phyloP scores from a whole-genome alignment of 2,113 vertebrate species.

The Perca schrenkii region DNA sequence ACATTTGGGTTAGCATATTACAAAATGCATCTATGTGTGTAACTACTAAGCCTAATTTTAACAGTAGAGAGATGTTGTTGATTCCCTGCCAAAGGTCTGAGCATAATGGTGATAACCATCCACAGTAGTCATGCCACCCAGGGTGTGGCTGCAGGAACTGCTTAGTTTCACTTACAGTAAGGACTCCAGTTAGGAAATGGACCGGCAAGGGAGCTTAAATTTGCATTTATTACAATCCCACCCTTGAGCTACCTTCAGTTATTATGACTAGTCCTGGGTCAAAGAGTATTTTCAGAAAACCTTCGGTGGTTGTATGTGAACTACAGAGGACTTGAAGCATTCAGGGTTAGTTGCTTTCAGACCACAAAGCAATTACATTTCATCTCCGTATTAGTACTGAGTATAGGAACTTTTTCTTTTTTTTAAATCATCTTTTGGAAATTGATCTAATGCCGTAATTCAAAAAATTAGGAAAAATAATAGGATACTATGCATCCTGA shows the following conservation, averaged over 20 bases:
- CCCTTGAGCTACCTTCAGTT: not conserved
- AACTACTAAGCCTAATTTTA: slow-evolving; percentile 28
- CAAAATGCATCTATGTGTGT: slow-evolving; percentile 12
- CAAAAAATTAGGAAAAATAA: too few species aligned
- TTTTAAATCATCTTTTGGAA: too few species aligned
- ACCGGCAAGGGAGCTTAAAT: slow-evolving; percentile 1
- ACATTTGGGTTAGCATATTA: slow-evolving; percentile 7
- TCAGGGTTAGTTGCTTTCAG: not conserved
- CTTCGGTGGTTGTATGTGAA: not conserved
- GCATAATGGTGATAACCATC: slow-evolving; percentile 59
- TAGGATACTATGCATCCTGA: too few species aligned
- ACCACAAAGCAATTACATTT: not conserved
- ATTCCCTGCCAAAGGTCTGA: slow-evolving; percentile 12
- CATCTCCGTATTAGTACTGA: not conserved
- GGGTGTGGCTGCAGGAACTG: slow-evolving; percentile 65
- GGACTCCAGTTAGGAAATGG: slow-evolving; percentile 21
- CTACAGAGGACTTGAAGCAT: not conserved
- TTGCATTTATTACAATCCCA: not conserved
- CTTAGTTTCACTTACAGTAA: slow-evolving; percentile 39
- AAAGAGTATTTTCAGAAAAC: slow-evolving; percentile 8
- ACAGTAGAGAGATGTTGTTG: not conserved
- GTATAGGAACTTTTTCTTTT: too few species aligned
- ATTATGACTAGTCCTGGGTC: not conserved
- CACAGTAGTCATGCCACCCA: slow-evolving; percentile 25
- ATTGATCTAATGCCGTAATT: too few species aligned